Evolutionary conservation across 2,113 vertebrate species (phyloP), one percentile per base, ranked within the genome.

Genomic region (Stictonetta naevosa): DNA sequence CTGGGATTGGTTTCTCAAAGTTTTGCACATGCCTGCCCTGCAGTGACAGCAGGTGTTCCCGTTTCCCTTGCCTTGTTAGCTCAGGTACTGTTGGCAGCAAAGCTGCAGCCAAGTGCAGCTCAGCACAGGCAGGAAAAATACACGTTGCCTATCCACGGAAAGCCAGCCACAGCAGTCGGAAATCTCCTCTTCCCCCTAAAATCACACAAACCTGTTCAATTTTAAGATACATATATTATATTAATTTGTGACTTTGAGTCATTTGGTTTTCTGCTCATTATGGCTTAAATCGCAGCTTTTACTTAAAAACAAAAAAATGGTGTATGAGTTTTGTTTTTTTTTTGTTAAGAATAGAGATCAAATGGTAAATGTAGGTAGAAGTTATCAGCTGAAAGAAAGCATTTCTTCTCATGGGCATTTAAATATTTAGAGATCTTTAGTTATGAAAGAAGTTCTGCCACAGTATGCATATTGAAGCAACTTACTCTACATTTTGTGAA

Each of bases 101-200:
- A 52, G 22, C n/a, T 85, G 63, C 44, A 90, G 42, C 58, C 21
- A 4, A 2, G 1, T 3, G 6, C 3, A 2, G 1, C 42, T 60
- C 0, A 0, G 48, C 53, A 18, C 25, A 60, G 48, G 20, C 26
- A 34, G 31, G 13, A 53, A 64, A 53, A 64, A 68, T 0, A 2
- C 11, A 58, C 34, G 16, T 67, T 82, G n/a, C 22, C 26, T 14
- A 48, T 93, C n/a, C 17, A 38, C 55, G 71, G 31, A 86, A 77
- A 77, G 55, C 5, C 36, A 81, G 26, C 20, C n/a, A 44, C 36
- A 71, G 31, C 14, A 40, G 22, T 13, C 2, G 1, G 12, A 53
- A 40, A 69, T 58, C 19, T 59, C 9, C 10, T 6, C 2, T 29
- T 63, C 8, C 26, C 33, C 22, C 75, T 38, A 52, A 92, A 83